Evolutionary conservation across 2,113 vertebrate species (phyloP), one percentile per base, ranked within the genome.

Genomic region (Stercorarius parasiticus): DNA sequence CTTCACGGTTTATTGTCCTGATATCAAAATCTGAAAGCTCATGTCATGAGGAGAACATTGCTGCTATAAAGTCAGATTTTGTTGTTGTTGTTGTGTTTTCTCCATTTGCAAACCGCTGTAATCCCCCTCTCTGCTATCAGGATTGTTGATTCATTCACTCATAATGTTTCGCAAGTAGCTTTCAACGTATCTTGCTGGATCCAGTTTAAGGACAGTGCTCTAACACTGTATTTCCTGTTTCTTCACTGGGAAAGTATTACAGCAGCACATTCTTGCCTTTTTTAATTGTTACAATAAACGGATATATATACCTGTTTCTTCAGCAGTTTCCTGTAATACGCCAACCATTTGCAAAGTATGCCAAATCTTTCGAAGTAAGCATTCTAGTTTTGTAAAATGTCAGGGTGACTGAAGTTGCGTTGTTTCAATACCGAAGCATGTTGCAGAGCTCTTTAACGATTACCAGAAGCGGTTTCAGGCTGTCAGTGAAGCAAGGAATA

Each of bases 401-500:
- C 26, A 15, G n/a, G 45, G 21, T 79, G 66, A n/a, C 30, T 61
- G 34, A 69, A 79, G 56, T 21, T 58, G 27, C 0, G 0, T 45
- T 77, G 50, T 95, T 86, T 80, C 77, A 64, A 13, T 29, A 9
- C 27, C 43, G 16, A 66, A 55, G 26, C 15, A 3, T 7, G 11
- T 58, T 87, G 70, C 65, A 82, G 73, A 71, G 21, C 40, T 87
- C 59, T 70, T 52, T 18, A 47, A 30, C 9, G 45, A 2, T 55
- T 8, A 17, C 15, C 3, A 9, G 52, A 66, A 55, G 4, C 0
- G 0, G 15, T 65, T 78, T 79, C 36, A 64, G 61, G 55, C 53
- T 62, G 58, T 72, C 62, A 45, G n/a, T 56, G 30, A 79, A 89
- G 50, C 32, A 61, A 89, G 50, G 58, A 96, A 97, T 97, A 95